phyloP scores from a whole-genome alignment of 53 echinoderm and acorn worm genomes.

The Stichopus horrens region DNA sequence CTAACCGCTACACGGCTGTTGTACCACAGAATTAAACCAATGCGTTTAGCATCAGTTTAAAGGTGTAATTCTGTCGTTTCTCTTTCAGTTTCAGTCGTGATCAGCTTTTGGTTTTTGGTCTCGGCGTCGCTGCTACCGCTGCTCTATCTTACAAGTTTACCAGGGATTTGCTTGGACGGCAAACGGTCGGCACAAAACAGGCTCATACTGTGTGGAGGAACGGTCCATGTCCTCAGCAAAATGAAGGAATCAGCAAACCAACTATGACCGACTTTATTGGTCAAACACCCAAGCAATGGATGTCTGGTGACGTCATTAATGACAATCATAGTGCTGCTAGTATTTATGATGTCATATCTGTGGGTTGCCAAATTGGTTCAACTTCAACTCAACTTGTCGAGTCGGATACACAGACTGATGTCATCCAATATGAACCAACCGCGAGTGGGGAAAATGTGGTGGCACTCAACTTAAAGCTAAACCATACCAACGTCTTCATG shows the following conservation, averaged over 20 bases:
- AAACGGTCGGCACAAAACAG: no score
- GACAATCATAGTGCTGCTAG: not conserved
- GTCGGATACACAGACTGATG: not conserved
- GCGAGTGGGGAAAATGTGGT: not conserved
- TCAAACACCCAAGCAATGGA: not conserved
- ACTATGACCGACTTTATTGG: not conserved
- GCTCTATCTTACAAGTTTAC: no score
- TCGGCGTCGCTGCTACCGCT: no score
- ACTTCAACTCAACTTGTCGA: not conserved
- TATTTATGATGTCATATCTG: not conserved
- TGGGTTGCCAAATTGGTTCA: not conserved
- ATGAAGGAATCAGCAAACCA: not conserved
- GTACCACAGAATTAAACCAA: no score
- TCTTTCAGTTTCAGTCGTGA: no score
- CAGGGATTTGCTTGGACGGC: no score
- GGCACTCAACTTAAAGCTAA: not conserved
- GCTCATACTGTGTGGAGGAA: no score
- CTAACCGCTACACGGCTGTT: no score
- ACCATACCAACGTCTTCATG: slow-evolving; percentile 4
- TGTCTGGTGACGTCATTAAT: not conserved
- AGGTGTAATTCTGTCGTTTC: no score
- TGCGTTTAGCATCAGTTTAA: no score
- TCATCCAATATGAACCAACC: not conserved
- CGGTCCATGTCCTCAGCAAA: no score
- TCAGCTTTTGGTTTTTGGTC: no score